Conservation (phyloP, 2,797 vertebrate species). For the Ctenosaura bakeri region DNA sequence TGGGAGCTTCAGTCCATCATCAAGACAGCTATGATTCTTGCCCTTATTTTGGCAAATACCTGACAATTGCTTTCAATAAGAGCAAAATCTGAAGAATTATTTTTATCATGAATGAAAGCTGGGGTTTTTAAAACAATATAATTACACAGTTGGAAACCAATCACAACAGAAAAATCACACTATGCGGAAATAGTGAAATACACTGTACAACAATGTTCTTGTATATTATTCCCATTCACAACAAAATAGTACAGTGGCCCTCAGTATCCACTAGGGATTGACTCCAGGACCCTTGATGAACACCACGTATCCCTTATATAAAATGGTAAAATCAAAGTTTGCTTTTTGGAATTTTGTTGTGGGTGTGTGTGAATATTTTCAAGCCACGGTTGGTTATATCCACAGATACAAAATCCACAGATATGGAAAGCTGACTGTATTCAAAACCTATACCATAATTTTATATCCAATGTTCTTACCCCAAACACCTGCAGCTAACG, state of each 20-base stretch:
- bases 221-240: neutral
- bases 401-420: too few species aligned
- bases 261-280: too few species aligned
- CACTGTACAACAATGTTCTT: neutral
- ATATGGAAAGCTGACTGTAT: neutral
- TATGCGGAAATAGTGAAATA: neutral
- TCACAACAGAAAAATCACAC: neutral
- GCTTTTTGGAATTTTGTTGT: too few species aligned
- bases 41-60: neutral
- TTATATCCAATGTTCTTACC: constrained; percentile 78
- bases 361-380: too few species aligned
- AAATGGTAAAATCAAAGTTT: too few species aligned
- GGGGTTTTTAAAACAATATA: too few species aligned
- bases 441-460: neutral
- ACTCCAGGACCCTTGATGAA: too few species aligned
- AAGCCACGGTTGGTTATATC: too few species aligned
- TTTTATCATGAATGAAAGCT: neutral
- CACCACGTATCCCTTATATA: too few species aligned
- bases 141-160: neutral
- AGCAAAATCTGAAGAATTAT: neutral
- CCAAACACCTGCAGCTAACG: constrained; percentile 84
- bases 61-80: neutral
- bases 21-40: too few species aligned
- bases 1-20: too few species aligned
- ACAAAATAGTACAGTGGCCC: neutral